Percentiles rank a stretch among this genome's conserved stretches.
Conservation (phyloP, 2,888 invertebrate genomes). For the Ommatoiulus sabulosus region DNA sequence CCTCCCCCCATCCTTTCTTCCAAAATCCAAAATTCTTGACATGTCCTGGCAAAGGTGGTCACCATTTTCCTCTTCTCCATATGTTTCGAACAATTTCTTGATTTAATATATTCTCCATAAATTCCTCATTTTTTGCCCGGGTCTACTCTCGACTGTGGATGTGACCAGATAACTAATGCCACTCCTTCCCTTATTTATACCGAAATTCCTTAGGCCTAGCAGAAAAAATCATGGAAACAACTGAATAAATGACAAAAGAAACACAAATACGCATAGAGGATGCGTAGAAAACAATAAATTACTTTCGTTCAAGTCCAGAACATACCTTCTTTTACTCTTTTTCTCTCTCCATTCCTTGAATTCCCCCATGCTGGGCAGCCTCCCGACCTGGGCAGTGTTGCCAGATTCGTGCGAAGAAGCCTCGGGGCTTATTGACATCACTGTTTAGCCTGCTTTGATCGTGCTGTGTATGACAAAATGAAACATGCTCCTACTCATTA, state of each 20-base stretch:
- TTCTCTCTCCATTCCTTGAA: neutral
- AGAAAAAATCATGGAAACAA: neutral
- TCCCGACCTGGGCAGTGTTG: neutral
- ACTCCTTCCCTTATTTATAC: neutral
- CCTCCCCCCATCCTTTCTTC: no score
- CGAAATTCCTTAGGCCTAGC: neutral
- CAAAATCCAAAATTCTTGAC: neutral
- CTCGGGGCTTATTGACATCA: neutral
- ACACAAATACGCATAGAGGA: neutral
- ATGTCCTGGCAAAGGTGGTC: neutral
- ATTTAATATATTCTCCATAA: neutral
- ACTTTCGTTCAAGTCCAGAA: neutral
- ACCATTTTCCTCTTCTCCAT: neutral
- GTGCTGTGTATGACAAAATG: no score
- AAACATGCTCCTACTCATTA: neutral
- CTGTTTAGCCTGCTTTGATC: no score
- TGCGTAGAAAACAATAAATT: neutral
- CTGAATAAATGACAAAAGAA: neutral
- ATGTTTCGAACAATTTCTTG: conserved; percentile 1
- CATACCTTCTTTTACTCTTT: neutral
- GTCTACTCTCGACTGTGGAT: neutral
- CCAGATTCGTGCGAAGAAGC: neutral
- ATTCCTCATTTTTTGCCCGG: neutral
- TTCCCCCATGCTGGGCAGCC: neutral
- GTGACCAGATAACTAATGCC: conserved; percentile 31